Percentiles rank a stretch among this genome's conserved stretches.
These are phyloP conservation scores for Orchestes rusci DNA, from an alignment of 2,888 invertebrate genomes.

Conservation along the genomic window DNA sequence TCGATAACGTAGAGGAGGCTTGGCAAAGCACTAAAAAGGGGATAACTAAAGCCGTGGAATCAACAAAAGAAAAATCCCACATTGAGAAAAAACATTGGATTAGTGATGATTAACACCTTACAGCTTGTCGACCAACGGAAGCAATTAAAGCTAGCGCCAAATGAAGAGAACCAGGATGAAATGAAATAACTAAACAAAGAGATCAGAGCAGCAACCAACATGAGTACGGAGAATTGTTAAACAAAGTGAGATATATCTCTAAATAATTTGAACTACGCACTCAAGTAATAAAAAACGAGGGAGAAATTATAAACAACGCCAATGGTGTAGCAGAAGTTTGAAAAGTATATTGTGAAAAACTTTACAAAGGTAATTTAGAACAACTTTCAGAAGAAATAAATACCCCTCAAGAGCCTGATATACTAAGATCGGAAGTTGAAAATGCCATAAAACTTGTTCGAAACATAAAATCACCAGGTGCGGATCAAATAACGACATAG, in stretches of 20 bases:
- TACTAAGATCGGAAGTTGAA: not conserved
- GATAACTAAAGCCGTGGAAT: not conserved
- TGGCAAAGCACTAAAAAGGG: not conserved
- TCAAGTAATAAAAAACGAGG: too few species aligned
- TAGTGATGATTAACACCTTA: not conserved
- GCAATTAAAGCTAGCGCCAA: not conserved
- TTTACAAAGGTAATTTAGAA: not conserved
- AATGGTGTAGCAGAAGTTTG: not conserved
- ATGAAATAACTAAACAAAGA: not conserved
- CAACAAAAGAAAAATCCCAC: not conserved
- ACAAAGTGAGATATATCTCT: too few species aligned
- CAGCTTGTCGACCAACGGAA: not conserved
- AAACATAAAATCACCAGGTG: not conserved
- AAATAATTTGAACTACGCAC: too few species aligned
- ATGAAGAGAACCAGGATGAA: not conserved
- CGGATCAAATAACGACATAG: not conserved
- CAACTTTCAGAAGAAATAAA: not conserved
- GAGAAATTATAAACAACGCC: not conserved
- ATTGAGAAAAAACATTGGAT: not conserved
- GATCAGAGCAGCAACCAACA: not conserved
- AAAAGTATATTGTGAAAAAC: not conserved
- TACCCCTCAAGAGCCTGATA: not conserved
- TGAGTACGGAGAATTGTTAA: too few species aligned
- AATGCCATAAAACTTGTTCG: not conserved
- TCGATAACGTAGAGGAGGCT: too few species aligned